Evolutionary conservation across 2,113 vertebrate genomes (phyloP).

Genomic region (Nothoprocta pentlandii): DNA sequence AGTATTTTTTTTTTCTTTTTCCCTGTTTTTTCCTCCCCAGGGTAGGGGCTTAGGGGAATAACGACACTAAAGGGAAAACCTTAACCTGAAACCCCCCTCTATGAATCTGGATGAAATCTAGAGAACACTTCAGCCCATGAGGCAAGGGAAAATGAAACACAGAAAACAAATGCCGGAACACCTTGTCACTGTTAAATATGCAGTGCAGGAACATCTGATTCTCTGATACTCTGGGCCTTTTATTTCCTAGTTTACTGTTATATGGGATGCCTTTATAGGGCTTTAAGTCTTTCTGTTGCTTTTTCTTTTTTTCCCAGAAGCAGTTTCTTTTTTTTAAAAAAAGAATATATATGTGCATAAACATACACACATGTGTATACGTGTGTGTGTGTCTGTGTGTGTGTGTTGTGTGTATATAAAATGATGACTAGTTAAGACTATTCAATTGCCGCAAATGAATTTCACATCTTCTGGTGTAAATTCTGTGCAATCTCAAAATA

Average conservation of each 20-base stretch:
- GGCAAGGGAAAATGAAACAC: conserved; percentile 76
- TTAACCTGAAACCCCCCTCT: conserved; percentile 38
- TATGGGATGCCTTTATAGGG: conserved; percentile 68
- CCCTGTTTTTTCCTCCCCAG: conserved; percentile 55
- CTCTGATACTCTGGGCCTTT: conserved; percentile 63
- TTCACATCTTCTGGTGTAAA: conserved; percentile 88
- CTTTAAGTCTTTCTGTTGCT: conserved; percentile 69
- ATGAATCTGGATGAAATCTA: conserved; percentile 66
- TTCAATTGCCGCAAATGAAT: conserved; percentile 70
- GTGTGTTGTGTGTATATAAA: not conserved
- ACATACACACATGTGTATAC: not conserved
- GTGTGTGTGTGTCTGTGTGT: not conserved
- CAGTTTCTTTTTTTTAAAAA: conserved; percentile 46
- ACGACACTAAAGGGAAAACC: conserved; percentile 63
- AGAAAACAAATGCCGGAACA: conserved; percentile 68
- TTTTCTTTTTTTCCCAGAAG: conserved; percentile 71
- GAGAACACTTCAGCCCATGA: conserved; percentile 74
- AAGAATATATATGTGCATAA: not conserved
- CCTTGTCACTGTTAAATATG: conserved; percentile 49
- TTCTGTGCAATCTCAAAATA: conserved; percentile 92
- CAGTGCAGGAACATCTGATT: conserved; percentile 39
- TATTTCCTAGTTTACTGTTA: conserved; percentile 70
- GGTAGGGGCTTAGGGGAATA: conserved; percentile 48
- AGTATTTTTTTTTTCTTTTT: conserved; percentile 65
- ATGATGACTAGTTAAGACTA: conserved; percentile 75